phyloP scores from a whole-genome alignment of 1,140 invertebrate genomes.

The Gryllus bimaculatus region DNA sequence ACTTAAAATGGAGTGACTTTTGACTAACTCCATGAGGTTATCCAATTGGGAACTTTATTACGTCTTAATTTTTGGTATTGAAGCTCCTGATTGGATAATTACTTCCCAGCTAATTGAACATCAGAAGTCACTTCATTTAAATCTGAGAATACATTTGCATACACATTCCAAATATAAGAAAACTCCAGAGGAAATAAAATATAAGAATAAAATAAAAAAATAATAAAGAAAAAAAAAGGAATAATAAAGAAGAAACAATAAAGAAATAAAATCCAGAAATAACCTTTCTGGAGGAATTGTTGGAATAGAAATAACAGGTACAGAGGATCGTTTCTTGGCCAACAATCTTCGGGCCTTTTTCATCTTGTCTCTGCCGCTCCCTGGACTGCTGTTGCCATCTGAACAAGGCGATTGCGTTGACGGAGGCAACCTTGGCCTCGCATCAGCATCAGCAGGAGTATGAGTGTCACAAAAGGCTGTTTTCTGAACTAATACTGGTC shows the following conservation, averaged over 20 bases:
- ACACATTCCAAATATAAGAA: no score
- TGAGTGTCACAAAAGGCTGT: conserved; percentile 94
- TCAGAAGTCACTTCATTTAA: no score
- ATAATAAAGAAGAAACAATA: no score
- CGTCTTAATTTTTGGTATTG: no score
- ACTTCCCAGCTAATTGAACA: no score
- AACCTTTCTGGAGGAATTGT: conserved; percentile 80
- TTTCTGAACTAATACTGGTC: conserved; percentile 72
- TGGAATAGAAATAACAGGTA: conserved; percentile 86
- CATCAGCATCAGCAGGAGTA: conserved; percentile 66
- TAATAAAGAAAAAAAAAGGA: neutral
- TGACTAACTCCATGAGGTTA: no score
- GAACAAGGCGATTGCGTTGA: conserved; percentile 33
- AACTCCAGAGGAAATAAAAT: neutral
- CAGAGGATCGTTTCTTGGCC: conserved; percentile 76
- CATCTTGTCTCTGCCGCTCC: conserved; percentile 45
- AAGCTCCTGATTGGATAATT: no score
- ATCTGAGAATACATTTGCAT: no score
- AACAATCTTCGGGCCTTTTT: conserved; percentile 67
- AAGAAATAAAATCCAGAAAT: no score
- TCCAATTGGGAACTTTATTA: no score
- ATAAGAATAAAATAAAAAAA: neutral
- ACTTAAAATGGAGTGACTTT: no score
- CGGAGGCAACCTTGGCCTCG: conserved; percentile 20
- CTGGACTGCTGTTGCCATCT: conserved; percentile 6